phyloP scores from a whole-genome alignment of 2,888 invertebrate genomes.

The Lycocerus yunnanus region DNA sequence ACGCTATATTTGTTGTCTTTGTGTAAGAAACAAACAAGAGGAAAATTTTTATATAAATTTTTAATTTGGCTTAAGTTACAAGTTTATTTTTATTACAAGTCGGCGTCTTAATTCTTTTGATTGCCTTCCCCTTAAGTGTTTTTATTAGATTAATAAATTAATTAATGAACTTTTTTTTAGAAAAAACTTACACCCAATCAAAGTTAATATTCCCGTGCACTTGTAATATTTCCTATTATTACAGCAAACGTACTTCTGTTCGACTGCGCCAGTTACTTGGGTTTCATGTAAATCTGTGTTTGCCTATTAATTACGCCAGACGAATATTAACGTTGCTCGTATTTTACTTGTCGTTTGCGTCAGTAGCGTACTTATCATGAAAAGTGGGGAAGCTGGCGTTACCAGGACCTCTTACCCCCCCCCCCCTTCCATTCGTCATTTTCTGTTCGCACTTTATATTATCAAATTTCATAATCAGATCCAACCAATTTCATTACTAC shows the following conservation, averaged over 20 bases:
- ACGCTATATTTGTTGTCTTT: conserved; percentile 27
- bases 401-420: not conserved
- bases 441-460: no score
- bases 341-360: not conserved
- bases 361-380: not conserved
- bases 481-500: no score
- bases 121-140: not conserved
- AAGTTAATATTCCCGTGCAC: not conserved
- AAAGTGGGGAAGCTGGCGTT: not conserved
- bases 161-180: not conserved
- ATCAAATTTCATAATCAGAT: no score
- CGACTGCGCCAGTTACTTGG: not conserved
- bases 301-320: not conserved
- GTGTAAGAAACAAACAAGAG: conserved; percentile 8
- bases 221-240: not conserved
- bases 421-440: no score
- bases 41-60: conserved; percentile 10
- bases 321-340: not conserved
- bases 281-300: not conserved
- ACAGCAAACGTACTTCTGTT: not conserved
- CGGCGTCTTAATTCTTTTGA: not conserved
- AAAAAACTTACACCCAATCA: not conserved
- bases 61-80: conserved; percentile 1
- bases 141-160: not conserved
- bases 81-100: not conserved